phyloP scores from a whole-genome alignment of 2,797 vertebrate species.

The Sebastes kiyomatsui region DNA sequence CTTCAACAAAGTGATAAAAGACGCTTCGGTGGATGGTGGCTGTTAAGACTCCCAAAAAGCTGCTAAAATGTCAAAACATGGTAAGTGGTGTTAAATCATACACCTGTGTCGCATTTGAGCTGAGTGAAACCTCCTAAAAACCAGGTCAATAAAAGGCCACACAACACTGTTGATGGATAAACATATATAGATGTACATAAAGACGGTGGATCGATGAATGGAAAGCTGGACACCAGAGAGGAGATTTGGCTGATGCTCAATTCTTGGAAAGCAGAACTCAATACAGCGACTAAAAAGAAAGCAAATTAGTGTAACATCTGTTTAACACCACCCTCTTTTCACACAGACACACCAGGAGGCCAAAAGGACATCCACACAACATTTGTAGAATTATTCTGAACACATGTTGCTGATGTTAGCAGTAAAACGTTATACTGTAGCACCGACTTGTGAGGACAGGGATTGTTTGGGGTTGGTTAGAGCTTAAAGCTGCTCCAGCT shows the following conservation, averaged over 20 bases:
- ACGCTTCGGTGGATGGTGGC: conserved; percentile 15
- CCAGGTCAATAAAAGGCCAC: neutral
- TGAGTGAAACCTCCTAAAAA: neutral
- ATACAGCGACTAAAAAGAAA: neutral
- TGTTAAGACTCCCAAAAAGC: conserved; percentile 13
- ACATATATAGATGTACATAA: neutral
- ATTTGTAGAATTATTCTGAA: conserved; percentile 35
- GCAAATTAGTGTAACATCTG: conserved; percentile 21
- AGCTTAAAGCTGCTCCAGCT: conserved; percentile 63
- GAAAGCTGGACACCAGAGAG: neutral
- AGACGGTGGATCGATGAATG: neutral
- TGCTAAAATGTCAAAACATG: conserved; percentile 39
- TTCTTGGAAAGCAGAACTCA: neutral
- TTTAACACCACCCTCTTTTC: neutral
- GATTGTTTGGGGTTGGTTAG: conserved; percentile 39
- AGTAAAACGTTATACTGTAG: conserved; percentile 29
- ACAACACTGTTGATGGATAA: neutral
- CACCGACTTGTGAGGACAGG: conserved; percentile 41
- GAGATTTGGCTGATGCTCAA: neutral
- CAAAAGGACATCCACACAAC: conserved; percentile 42
- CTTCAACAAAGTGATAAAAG: conserved; percentile 47
- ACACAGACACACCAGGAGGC: conserved; percentile 16
- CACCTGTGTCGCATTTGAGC: conserved; percentile 15
- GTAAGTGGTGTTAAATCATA: conserved; percentile 9
- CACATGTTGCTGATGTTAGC: conserved; percentile 55